Base-by-base conservation (phyloP, 2,888 invertebrate species). In the Mallateleia sp. region DNA sequence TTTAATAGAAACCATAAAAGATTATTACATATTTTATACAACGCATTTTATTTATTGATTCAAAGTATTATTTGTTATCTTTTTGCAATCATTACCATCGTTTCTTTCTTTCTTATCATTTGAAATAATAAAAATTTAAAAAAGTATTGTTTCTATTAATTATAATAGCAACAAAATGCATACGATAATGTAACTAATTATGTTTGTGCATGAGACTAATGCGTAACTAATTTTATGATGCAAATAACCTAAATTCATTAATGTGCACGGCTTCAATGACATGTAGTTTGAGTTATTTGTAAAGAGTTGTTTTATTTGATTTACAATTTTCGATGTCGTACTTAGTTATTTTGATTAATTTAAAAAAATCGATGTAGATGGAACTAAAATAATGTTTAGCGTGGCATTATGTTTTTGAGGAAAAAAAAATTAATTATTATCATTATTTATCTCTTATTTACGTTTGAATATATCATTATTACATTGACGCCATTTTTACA, bases 101-200 rank as follows among this genome's bases (percentile, higher is more conserved):
- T 54, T 64, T 64, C 42, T 50, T 47, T 74, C 74, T 60, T 71
- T 56, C 45, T 71, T 28, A 50, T 75, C 22, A 52, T 64, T 75
- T 54, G 7, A 64, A 75, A 58, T 20, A 15, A 25, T 2, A n/a
- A 14, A 5, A 8, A 56, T 11, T 11, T 56, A 20, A 25, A 20
- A 56, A 25, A 11, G 6, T 8, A 14, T 28, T 24, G 14, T 56
- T 8, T 42, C 42, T 20, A 45, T 25, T 25, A 52, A 77, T 28
- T 20, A 11, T 47, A 47, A 18, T 6, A 20, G 2, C 24, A 58
- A 45, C 52, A 47, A 69, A 34, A 79, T 69, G 78, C 78, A 79
- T 79, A 79, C 78, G 78, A 34, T 69, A 69, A 69, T 79, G 69
- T 79, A 69, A 79, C 78, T 69, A 60, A 69, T 69, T 56, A 32